A percentile compares a stretch with the other conserved stretches of the same genome.
Conservation (phyloP, 2,113 vertebrate species). For the Phylloscopus trochiloides region DNA sequence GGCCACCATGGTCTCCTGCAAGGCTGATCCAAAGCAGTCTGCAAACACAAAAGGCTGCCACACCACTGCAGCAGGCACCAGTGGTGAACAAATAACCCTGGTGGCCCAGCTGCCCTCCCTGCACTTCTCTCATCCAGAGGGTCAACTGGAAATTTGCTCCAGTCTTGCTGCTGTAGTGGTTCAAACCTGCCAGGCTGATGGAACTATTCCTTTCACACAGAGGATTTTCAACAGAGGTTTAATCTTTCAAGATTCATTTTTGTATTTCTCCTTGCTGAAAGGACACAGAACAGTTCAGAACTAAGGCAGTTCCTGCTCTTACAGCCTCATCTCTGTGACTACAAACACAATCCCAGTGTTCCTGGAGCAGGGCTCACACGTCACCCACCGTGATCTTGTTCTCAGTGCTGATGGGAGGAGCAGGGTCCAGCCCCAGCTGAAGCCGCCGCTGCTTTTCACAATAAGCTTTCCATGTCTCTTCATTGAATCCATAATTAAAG, state of each 20-base stretch:
- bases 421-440: conserved; percentile 72
- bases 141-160: not conserved
- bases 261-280: not conserved
- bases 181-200: not conserved
- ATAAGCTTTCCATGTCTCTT: conserved; percentile 79
- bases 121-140: not conserved
- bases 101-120: not conserved
- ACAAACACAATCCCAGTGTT: not conserved
- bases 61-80: not conserved
- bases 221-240: not conserved
- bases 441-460: conserved; percentile 78
- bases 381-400: conserved; percentile 76
- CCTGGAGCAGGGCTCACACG: accelerated
- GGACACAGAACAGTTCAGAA: not conserved
- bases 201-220: not conserved
- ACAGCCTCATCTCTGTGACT: not conserved
- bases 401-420: conserved; percentile 55
- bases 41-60: not conserved
- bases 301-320: not conserved
- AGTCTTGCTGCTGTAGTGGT: not conserved
- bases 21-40: not conserved
- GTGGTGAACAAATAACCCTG: not conserved
- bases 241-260: not conserved
- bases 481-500: conserved; percentile 79
- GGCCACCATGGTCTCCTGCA: not conserved